A percentile compares a stretch with the other conserved stretches of the same genome.
Evolutionary conservation across 1,140 invertebrate genomes (phyloP).

Genomic region (Lysiphlebus fabarum): DNA sequence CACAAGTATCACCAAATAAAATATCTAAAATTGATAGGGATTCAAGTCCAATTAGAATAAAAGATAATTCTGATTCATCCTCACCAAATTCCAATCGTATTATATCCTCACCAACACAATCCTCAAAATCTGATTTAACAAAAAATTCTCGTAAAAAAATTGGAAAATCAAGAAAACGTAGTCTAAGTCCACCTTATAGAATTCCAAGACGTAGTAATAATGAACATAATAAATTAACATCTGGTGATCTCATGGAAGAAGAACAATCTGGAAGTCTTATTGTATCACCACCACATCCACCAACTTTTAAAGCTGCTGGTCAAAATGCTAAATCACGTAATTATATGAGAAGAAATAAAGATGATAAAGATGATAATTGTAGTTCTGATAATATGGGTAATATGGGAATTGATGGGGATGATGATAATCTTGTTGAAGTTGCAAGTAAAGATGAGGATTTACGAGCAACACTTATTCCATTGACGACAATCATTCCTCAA

Average conservation of each 20-base stretch:
- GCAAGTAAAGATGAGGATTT: slow-evolving; percentile 52
- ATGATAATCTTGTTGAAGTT: slow-evolving; percentile 30
- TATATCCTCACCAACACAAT: slow-evolving; percentile 35
- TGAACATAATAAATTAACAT: slow-evolving; percentile 31
- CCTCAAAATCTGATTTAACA: slow-evolving; percentile 38
- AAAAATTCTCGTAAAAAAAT: slow-evolving; percentile 44
- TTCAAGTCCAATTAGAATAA: slow-evolving; percentile 42
- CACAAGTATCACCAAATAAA: slow-evolving; percentile 39
- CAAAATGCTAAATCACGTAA: slow-evolving; percentile 61
- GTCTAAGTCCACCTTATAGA: slow-evolving; percentile 46
- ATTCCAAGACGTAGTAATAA: slow-evolving; percentile 45
- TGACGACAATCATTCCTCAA: too few relatives aligned
- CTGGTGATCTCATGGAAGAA: slow-evolving; percentile 49
- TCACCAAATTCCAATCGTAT: slow-evolving; percentile 20
- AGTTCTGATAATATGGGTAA: slow-evolving; percentile 20
- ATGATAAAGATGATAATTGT: slow-evolving; percentile 29
- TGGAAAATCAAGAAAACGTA: slow-evolving; percentile 46
- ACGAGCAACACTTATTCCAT: slow-evolving; percentile 38
- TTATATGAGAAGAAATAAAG: slow-evolving; percentile 64
- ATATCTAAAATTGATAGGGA: slow-evolving; percentile 40
- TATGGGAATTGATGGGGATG: slow-evolving; percentile 27
- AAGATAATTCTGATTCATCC: slow-evolving; percentile 38
- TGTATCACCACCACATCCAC: slow-evolving; percentile 50
- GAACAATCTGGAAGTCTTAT: slow-evolving; percentile 51
- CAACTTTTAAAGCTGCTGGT: slow-evolving; percentile 62